Evolutionary conservation across 2,113 vertebrate species (phyloP).

Genomic region (Mormyrus iriodes): DNA sequence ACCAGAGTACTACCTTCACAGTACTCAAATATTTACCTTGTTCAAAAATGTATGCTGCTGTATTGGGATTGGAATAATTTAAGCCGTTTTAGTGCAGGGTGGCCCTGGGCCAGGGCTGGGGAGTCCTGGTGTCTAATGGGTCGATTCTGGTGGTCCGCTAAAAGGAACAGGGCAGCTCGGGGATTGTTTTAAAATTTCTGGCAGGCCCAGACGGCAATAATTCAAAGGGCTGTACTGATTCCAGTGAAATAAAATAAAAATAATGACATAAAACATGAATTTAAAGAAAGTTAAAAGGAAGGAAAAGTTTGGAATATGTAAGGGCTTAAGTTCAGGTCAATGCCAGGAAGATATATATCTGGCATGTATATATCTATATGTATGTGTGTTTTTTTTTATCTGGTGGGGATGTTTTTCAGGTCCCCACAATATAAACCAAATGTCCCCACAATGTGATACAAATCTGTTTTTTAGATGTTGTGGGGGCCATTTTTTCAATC

Average conservation of each 20-base stretch:
- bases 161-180: slow-evolving; percentile 41
- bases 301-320: slow-evolving; percentile 8
- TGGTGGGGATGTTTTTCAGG: no score
- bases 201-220: slow-evolving; percentile 44
- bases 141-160: slow-evolving; percentile 61
- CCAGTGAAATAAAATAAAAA: slow-evolving; percentile 22
- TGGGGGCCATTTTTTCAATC: no score
- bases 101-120: slow-evolving; percentile 46
- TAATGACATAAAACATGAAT: slow-evolving; percentile 24
- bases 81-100: slow-evolving; percentile 62
- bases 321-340: slow-evolving; percentile 8
- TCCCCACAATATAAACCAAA: no score
- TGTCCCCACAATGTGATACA: no score
- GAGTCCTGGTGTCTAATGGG: slow-evolving; percentile 44
- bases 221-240: slow-evolving; percentile 20
- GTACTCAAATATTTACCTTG: slow-evolving; percentile 69
- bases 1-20: slow-evolving; percentile 59
- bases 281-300: slow-evolving; percentile 9
- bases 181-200: slow-evolving; percentile 51
- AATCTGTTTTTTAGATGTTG: no score
- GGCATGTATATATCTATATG: neutral
- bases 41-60: slow-evolving; percentile 57
- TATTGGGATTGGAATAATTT: slow-evolving; percentile 59
- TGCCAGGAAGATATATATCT: neutral
- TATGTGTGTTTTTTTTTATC: neutral